phyloP scores from a whole-genome alignment of 2,797 vertebrate species.

The Anguilla anguilla region DNA sequence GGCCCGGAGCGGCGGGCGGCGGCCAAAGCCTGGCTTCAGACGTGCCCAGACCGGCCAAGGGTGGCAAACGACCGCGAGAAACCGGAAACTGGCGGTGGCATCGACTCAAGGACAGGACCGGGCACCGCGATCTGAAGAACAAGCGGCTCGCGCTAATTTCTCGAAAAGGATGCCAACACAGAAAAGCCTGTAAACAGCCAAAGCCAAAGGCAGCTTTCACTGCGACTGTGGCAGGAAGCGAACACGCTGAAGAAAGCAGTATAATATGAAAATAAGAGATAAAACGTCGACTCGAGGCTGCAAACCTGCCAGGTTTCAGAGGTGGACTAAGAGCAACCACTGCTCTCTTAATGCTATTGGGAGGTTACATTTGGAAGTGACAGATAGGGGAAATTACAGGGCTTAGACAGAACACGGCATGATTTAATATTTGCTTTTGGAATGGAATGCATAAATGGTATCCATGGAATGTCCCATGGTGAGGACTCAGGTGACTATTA shows the following conservation, averaged over 20 bases:
- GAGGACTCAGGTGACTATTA: not conserved
- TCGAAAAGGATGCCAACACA: not conserved
- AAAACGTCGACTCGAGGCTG: not conserved
- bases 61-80: not conserved
- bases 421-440: not conserved
- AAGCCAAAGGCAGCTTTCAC: not conserved
- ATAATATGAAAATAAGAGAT: not conserved
- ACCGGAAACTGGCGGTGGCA: not conserved
- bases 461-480: not conserved
- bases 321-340: not conserved
- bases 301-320: not conserved
- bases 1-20: not conserved
- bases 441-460: not conserved
- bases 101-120: not conserved
- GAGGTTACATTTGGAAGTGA: not conserved
- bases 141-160: not conserved
- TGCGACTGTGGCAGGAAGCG: not conserved
- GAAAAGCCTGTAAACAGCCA: not conserved
- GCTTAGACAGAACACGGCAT: not conserved
- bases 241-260: not conserved
- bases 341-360: not conserved
- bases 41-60: not conserved
- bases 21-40: not conserved
- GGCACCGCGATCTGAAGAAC: not conserved
- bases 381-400: not conserved